Evolutionary conservation across 2,113 vertebrate genomes (phyloP), one percentile per base, ranked within the genome.

Genomic region (Malurus cyaneus): DNA sequence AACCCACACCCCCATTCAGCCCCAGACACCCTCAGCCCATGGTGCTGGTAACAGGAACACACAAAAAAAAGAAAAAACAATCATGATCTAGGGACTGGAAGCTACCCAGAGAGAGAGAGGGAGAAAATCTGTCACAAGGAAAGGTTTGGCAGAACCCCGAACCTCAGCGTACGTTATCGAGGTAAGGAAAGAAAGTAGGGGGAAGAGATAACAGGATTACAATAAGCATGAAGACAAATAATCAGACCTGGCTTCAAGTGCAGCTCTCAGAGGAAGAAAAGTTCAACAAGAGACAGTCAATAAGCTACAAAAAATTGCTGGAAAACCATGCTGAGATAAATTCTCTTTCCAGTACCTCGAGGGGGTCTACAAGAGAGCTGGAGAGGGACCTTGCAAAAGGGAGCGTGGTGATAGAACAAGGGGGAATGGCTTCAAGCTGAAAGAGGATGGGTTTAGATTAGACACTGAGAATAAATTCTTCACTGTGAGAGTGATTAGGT

Each of bases 261-360:
- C 62, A 85, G 50, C 52, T 87, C 74, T 95, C 74, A 70, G 65
- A 66, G 69, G 36, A 94, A 81, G 50, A 77, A 80, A 85, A 87
- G 80, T 31, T 80, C 74, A 67, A 31, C 67, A 65, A 77, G 47
- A 96, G 76, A 89, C 28, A 74, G 80, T 2, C 90, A 65, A 89
- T 84, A 93, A 91, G 53, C n/a, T 69, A 32, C 32, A 81, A 92
- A 94, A 69, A 95, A 89, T 56, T 64, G 64, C 56, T 86, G 91
- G 39, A 89, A 83, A 87, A 78, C 36, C 57, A 52, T 18, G 19
- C 31, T 66, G 73, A 88, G 31, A 91, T 42, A 94, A 90, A 71
- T 36, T 46, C 9, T 41, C 46, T 32, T 73, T 81, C 32, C 49
- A 70, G 64, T 24, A 44, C 71, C 56, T 89, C 28, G 62, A 77